These are phyloP conservation scores for Pygoscelis antarcticus DNA, from an alignment of 2,113 vertebrate genomes.

Conservation along the genomic window DNA sequence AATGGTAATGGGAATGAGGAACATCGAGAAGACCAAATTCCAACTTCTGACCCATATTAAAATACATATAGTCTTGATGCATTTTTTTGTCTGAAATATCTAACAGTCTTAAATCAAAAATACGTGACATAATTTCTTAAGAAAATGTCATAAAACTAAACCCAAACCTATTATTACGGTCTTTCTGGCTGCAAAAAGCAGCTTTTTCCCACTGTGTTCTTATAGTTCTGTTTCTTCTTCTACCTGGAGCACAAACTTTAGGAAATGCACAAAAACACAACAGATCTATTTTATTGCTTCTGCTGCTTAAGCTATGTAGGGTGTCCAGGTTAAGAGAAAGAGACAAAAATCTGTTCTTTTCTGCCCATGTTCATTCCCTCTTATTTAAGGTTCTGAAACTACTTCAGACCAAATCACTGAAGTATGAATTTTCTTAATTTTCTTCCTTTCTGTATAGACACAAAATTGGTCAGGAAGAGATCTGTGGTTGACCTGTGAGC, in stretches of 20 bases:
- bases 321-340: background rate
- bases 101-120: background rate
- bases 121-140: background rate
- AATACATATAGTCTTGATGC: background rate
- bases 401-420: background rate
- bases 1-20: background rate
- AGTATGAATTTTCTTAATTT: background rate
- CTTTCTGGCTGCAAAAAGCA: background rate
- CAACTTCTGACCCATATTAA: background rate
- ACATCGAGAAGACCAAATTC: background rate
- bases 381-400: background rate
- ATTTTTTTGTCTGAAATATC: background rate
- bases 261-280: background rate
- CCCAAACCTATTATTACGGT: background rate
- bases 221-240: background rate
- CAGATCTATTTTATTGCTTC: background rate
- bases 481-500: background rate
- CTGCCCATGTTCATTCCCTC: background rate
- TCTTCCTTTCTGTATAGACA: background rate
- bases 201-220: background rate
- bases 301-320: background rate
- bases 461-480: background rate
- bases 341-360: background rate
- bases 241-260: background rate
- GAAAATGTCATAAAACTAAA: background rate